Evolutionary conservation across 2,113 vertebrate species (phyloP).

Genomic region (Hiodon tergisus): DNA sequence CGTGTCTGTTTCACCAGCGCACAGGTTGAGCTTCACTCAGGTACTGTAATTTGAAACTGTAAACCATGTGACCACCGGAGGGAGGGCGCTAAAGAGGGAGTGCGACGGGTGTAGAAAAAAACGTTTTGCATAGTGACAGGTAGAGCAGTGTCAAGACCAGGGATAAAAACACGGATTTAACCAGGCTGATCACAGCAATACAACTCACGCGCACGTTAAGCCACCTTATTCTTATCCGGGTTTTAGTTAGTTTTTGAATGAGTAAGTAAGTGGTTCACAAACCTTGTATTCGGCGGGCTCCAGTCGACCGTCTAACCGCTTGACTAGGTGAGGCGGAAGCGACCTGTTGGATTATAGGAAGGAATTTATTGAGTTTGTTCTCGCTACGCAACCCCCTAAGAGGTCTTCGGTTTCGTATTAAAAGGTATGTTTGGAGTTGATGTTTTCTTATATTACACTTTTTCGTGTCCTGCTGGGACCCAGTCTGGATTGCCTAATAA

Average conservation of each 20-base stretch:
- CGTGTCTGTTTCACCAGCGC: slow-evolving; percentile 47
- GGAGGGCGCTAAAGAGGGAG: slow-evolving; percentile 38
- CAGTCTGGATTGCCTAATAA: neutral
- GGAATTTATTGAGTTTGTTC: slow-evolving; percentile 15
- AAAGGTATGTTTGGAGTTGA: neutral
- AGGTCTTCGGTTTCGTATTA: neutral
- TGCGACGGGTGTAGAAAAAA: slow-evolving; percentile 9
- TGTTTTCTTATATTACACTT: neutral
- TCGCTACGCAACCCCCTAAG: neutral
- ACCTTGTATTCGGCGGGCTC: slow-evolving; percentile 26
- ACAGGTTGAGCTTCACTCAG: slow-evolving; percentile 62
- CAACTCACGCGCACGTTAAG: neutral
- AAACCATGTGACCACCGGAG: slow-evolving; percentile 58
- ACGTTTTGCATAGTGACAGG: slow-evolving; percentile 47
- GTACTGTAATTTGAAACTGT: slow-evolving; percentile 62
- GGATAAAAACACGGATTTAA: neutral
- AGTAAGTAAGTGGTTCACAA: slow-evolving; percentile 11
- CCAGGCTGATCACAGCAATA: neutral
- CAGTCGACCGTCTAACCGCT: slow-evolving; percentile 18
- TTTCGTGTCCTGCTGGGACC: neutral
- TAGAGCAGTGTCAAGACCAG: neutral
- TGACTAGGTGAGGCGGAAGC: slow-evolving; percentile 60
- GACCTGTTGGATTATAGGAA: slow-evolving; percentile 19
- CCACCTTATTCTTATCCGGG: neutral
- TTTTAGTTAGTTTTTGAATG: neutral